Conservation (phyloP, 2,797 vertebrate species). For the Liparis tanakae region DNA sequence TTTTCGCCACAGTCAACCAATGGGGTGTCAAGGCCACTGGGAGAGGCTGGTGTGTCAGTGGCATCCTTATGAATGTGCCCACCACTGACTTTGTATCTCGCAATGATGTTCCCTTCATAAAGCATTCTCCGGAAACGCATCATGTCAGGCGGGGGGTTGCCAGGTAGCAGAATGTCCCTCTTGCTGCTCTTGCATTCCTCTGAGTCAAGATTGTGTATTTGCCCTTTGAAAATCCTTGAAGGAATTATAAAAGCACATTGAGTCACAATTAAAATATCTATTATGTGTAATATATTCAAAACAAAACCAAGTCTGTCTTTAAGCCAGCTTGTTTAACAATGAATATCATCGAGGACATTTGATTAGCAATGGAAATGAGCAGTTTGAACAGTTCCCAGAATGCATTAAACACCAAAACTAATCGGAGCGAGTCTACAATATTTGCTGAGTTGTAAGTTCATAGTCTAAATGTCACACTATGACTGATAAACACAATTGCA, state of each 20-base stretch:
- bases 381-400: background rate
- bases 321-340: background rate
- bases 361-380: constrained; percentile 8
- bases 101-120: constrained; percentile 8
- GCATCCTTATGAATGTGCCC: constrained; percentile 24
- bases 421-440: background rate
- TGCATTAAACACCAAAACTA: constrained; percentile 8
- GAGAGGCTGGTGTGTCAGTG: constrained; percentile 19
- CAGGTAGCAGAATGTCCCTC: constrained; percentile 13
- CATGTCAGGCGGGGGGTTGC: background rate
- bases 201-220: constrained; percentile 8
- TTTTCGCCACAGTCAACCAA: constrained; percentile 22
- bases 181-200: background rate
- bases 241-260: constrained; percentile 1
- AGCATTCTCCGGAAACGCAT: constrained; percentile 12
- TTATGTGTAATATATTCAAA: background rate
- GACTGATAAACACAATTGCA: background rate
- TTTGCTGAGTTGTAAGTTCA: background rate
- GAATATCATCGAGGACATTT: background rate
- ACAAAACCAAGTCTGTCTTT: background rate
- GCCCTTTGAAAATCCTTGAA: background rate
- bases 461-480: background rate
- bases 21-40: constrained; percentile 31
- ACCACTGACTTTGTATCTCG: constrained; percentile 26
- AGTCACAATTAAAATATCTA: background rate